A percentile compares a stretch with the other conserved stretches of the same genome.
phyloP scores from a whole-genome alignment of 2,888 invertebrate species.

The Acrobasis consociella region DNA sequence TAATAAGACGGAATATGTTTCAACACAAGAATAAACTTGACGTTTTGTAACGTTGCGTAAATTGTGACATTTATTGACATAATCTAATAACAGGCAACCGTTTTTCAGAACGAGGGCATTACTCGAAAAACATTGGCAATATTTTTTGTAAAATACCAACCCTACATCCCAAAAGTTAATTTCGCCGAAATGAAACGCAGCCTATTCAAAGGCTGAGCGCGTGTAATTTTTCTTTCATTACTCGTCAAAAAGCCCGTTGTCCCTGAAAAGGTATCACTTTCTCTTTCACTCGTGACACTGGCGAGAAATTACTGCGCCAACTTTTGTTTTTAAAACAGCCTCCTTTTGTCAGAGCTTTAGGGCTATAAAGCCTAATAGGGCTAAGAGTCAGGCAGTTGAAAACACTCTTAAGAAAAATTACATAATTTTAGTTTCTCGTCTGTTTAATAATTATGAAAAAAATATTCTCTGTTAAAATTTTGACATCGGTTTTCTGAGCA shows the following conservation, averaged over 20 bases:
- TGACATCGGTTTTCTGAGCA: no score
- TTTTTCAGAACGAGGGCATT: background rate
- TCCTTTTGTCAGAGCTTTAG: constrained; percentile 14
- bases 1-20: no score
- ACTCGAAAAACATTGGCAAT: constrained; percentile 16
- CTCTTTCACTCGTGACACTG: constrained; percentile 17
- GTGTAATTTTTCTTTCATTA: constrained; percentile 67
- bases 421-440: background rate
- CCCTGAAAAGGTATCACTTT: constrained; percentile 19
- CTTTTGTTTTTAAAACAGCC: constrained; percentile 24
- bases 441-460: background rate
- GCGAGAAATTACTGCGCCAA: constrained; percentile 17
- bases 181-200: constrained; percentile 51
- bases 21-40: background rate
- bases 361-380: constrained; percentile 21
- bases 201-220: constrained; percentile 46
- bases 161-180: constrained; percentile 54
- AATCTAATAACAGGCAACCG: background rate
- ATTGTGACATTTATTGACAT: constrained; percentile 1
- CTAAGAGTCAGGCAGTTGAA: constrained; percentile 15
- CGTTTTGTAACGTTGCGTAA: background rate
- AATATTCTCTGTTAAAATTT: background rate
- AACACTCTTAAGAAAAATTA: constrained; percentile 3
- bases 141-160: constrained; percentile 32
- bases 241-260: constrained; percentile 46